Conservation (phyloP, 2,888 invertebrate genomes). For the Didymodactylos carnosus region DNA sequence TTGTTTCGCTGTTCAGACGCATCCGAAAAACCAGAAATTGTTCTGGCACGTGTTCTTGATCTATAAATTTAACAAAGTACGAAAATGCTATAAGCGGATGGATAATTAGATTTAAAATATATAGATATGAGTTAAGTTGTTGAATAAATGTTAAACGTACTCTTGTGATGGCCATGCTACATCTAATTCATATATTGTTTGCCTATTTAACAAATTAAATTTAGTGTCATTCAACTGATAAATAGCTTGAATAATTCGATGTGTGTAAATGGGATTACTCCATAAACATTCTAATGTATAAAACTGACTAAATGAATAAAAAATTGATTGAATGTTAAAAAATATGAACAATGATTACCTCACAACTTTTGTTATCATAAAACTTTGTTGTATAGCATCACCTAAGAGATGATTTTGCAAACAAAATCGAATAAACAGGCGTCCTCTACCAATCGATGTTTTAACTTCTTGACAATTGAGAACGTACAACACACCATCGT, state of each 20-base stretch:
- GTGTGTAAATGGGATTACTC: constrained; percentile 22
- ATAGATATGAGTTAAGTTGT: too few relatives aligned
- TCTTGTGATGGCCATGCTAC: neutral
- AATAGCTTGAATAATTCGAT: constrained; percentile 24
- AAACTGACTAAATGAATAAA: constrained; percentile 27
- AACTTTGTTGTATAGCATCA: constrained; percentile 34
- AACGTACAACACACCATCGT: neutral
- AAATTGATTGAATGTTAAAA: neutral
- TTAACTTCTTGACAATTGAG: constrained; percentile 17
- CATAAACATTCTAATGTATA: constrained; percentile 26
- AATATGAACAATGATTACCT: neutral
- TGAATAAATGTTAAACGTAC: neutral
- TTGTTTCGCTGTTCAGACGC: neutral
- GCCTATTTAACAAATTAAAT: constrained; percentile 30
- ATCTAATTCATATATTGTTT: neutral
- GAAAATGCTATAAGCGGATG: too few relatives aligned
- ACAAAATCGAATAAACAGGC: constrained; percentile 34
- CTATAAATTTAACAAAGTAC: too few relatives aligned
- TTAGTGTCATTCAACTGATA: constrained; percentile 35
- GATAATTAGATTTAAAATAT: too few relatives aligned
- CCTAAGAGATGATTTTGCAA: constrained; percentile 34
- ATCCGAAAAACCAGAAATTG: neutral
- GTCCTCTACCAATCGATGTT: constrained; percentile 32
- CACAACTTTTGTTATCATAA: constrained; percentile 23
- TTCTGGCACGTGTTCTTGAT: neutral